phyloP scores from a whole-genome alignment of 1,140 invertebrate genomes.

The Drosophila prosaltans region DNA sequence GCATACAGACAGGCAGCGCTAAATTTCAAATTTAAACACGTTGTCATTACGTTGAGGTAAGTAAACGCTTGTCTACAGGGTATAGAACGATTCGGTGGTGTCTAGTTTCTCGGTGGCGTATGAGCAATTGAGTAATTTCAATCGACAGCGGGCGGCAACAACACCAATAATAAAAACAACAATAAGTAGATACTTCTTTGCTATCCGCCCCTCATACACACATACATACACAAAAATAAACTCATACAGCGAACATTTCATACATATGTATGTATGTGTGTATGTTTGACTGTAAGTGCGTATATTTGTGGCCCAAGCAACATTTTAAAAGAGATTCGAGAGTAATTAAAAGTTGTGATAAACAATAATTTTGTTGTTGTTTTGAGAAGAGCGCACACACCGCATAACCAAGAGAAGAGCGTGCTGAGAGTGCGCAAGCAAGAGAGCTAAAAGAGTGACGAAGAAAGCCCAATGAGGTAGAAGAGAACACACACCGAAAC shows the following conservation, averaged over 20 bases:
- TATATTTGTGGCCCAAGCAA: background rate
- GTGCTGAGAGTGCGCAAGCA: background rate
- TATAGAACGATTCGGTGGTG: background rate
- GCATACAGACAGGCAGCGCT: no score
- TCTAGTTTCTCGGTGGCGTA: constrained; percentile 52
- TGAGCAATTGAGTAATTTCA: constrained; percentile 80
- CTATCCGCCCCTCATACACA: constrained; percentile 22
- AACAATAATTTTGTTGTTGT: constrained; percentile 51
- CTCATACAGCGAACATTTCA: constrained; percentile 15
- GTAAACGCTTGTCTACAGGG: background rate
- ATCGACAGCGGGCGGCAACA: constrained; percentile 47
- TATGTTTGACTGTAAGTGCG: no score
- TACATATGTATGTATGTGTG: constrained; percentile 12
- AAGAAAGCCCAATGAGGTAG: constrained; percentile 27
- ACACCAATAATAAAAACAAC: constrained; percentile 22
- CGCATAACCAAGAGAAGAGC: constrained; percentile 11
- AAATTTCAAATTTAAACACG: no score
- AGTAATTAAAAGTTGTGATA: constrained; percentile 79
- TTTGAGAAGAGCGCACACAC: constrained; percentile 21
- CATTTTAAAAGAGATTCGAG: constrained; percentile 64
- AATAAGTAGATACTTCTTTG: constrained; percentile 28
- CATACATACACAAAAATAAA: constrained; percentile 44
- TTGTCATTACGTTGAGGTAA: background rate
- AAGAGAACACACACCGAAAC: background rate
- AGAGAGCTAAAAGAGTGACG: constrained; percentile 3